Evolutionary conservation across 64 coral and sea anemone species (phyloP).

Genomic region (Montipora sp.): DNA sequence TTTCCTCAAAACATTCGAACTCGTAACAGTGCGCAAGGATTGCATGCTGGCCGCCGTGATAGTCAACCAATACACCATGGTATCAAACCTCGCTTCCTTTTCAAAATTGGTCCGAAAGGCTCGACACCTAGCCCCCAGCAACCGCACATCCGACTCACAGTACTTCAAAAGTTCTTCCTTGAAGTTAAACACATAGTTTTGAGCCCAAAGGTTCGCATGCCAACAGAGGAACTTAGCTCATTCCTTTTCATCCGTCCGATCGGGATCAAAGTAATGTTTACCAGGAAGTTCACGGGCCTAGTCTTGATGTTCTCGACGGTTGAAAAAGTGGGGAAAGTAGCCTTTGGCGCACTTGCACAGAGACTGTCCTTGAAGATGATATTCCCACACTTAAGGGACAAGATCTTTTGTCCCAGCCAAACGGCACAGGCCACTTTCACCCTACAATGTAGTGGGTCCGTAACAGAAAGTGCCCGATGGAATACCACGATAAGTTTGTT

Average conservation of each 20-base stretch:
- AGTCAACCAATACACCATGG: background rate
- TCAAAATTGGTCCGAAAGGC: background rate
- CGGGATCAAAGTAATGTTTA: background rate
- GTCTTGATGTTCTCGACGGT: no score
- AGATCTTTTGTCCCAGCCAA: no score
- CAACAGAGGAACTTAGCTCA: background rate
- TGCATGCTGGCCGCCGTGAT: background rate
- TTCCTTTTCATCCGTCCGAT: background rate
- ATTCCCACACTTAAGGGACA: no score
- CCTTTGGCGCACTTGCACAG: no score
- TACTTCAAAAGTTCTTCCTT: conserved; percentile 18
- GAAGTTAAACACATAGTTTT: conserved; percentile 28
- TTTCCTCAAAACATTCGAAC: no score
- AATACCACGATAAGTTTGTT: no score
- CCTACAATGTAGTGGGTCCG: no score
- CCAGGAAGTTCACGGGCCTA: no score
- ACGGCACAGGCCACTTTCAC: no score
- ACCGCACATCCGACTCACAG: conserved; percentile 20
- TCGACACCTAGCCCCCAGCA: background rate
- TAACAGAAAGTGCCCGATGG: no score
- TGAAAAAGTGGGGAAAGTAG: no score
- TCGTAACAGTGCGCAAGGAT: background rate
- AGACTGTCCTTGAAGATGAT: no score
- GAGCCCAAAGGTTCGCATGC: background rate
- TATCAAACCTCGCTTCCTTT: background rate